phyloP scores from a whole-genome alignment of 2,797 vertebrate species.

The Clarias platycephalus region DNA sequence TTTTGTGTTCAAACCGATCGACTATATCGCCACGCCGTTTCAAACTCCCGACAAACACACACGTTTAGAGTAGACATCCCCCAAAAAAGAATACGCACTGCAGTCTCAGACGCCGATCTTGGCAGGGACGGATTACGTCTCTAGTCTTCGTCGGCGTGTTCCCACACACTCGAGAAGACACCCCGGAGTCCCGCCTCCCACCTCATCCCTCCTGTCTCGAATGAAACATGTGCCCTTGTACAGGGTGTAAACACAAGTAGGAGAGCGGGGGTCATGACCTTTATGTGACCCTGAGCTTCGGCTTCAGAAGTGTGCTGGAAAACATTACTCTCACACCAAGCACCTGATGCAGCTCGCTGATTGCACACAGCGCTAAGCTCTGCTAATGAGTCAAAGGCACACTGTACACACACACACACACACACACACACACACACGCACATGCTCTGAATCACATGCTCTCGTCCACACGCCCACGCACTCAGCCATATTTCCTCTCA shows the following conservation, averaged over 20 bases:
- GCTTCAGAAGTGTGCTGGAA: slow-evolving; percentile 28
- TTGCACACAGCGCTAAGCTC: slow-evolving; percentile 24
- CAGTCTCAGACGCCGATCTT: slow-evolving; percentile 67
- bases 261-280: slow-evolving; percentile 29
- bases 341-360: slow-evolving; percentile 23
- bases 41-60: slow-evolving; percentile 12
- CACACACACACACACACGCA: slow-evolving; percentile 13
- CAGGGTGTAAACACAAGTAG: background rate
- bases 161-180: slow-evolving; percentile 74
- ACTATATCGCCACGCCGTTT: background rate
- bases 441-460: background rate
- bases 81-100: slow-evolving; percentile 59
- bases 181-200: slow-evolving; percentile 38
- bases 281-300: slow-evolving; percentile 31
- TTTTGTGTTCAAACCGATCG: background rate
- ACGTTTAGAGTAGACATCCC: slow-evolving; percentile 65
- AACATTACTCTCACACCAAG: background rate
- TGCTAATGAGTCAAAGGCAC: slow-evolving; percentile 22
- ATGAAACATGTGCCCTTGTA: background rate
- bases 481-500: slow-evolving; percentile 11
- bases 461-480: slow-evolving; percentile 22
- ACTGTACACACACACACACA: slow-evolving; percentile 11
- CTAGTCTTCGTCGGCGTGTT: slow-evolving; percentile 74
- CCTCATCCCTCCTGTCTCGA: slow-evolving; percentile 42
- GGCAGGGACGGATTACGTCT: slow-evolving; percentile 74